Evolutionary conservation across 2,113 vertebrate genomes (phyloP), one percentile per base, ranked within the genome.

Genomic region (Chionomys nivalis): DNA sequence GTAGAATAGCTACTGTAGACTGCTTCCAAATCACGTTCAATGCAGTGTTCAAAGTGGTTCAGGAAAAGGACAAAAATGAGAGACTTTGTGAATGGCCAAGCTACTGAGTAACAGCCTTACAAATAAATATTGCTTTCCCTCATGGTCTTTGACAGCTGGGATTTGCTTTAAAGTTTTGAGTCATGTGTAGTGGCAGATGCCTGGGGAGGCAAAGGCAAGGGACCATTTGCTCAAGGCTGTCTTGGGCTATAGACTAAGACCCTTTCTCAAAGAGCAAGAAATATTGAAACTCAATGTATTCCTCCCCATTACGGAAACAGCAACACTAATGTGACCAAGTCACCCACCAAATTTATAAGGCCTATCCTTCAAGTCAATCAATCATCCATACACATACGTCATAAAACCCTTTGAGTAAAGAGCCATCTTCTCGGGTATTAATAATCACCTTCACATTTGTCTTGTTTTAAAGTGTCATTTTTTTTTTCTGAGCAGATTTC

Each of bases 141-240:
- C 78, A 86, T 4, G n/a, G 1, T 42, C 36, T 95, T 11, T 97
- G 47, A 77, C 16, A 88, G n/a, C 58, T 91, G 81, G 42, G 19
- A 31, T 77, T 96, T 31, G 36, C 39, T 87, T 94, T 89, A 63
- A 66, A 91, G 49, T 31, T 86, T 95, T 58, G 28, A 31, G 36
- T 33, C 47, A 11, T 12, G 36, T 39, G 14, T 89, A 28, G 47
- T 73, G 36, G 86, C 36, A 39, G 33, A 33, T 9, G 23, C 47
- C 13, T 58, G 21, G 52, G 36, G 31, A 39, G 47, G 44, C 47
- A 49, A 28, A 21, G 42, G 39, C 39, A 86, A 44, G 4, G 23
- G 14, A 23, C 36, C 65, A 55, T 72, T 24, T 73, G 68, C 13
- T 88, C 13, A 42, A 55, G 49, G 66, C 2, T 52, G 58, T 14